Percentiles rank a stretch among this genome's conserved stretches.
These are phyloP conservation scores for Achlya flavicornis DNA, from an alignment of 2,888 invertebrate genomes.

Conservation along the genomic window DNA sequence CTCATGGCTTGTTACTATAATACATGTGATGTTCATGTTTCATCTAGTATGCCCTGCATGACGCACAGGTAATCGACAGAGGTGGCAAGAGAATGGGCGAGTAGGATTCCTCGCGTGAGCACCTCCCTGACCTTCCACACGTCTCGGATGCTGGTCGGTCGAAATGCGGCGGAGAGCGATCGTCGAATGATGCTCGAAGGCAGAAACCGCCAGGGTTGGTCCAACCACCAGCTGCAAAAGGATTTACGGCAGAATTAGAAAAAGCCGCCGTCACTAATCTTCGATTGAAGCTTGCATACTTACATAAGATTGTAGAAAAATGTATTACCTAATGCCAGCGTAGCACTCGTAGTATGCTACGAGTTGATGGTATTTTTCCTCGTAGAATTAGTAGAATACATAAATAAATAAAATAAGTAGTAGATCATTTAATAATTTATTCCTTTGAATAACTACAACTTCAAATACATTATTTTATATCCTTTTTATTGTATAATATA, in stretches of 20 bases:
- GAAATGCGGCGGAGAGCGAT: slow-evolving; percentile 46
- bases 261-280: neutral
- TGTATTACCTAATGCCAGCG: too few relatives aligned
- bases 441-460: too few relatives aligned
- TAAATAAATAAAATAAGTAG: too few relatives aligned
- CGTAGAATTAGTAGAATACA: too few relatives aligned
- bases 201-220: slow-evolving; percentile 64
- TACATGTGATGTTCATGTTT: slow-evolving; percentile 37
- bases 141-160: slow-evolving; percentile 47
- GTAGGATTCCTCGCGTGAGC: slow-evolving; percentile 70
- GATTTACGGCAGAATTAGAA: neutral
- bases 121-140: slow-evolving; percentile 75
- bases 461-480: too few relatives aligned
- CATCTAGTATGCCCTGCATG: slow-evolving; percentile 76
- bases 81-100: slow-evolving; percentile 75
- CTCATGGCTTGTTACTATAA: too few relatives aligned
- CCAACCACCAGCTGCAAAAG: slow-evolving; percentile 62
- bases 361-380: too few relatives aligned
- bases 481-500: too few relatives aligned
- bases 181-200: slow-evolving; percentile 59
- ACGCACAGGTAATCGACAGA: slow-evolving; percentile 78
- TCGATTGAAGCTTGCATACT: neutral
- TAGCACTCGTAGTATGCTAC: too few relatives aligned
- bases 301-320: neutral
- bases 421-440: too few relatives aligned